These are phyloP conservation scores for Perithous albicinctus DNA, from an alignment of 2,888 invertebrate species.

Conservation along the genomic window DNA sequence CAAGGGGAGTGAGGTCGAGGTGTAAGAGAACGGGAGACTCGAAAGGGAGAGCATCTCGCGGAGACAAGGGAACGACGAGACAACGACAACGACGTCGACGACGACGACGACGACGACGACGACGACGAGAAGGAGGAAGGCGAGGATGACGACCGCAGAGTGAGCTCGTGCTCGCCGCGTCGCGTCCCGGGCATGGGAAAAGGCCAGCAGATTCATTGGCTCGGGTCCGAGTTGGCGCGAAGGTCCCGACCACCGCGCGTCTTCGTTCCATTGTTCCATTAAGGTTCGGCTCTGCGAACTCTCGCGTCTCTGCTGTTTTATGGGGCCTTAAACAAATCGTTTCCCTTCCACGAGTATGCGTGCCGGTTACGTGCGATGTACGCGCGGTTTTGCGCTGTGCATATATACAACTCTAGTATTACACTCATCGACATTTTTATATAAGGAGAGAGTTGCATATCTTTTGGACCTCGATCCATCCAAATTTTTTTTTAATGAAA, in stretches of 20 bases:
- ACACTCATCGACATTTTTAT: neutral
- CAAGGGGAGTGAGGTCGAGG: constrained; percentile 16
- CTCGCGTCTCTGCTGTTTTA: constrained; percentile 69
- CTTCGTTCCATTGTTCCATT: constrained; percentile 73
- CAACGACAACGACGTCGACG: constrained; percentile 18
- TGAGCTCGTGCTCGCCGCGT: constrained; percentile 58
- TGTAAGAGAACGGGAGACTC: constrained; percentile 44
- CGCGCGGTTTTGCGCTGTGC: neutral
- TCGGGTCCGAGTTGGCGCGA: constrained; percentile 74
- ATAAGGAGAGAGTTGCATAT: too few relatives aligned
- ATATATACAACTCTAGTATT: neutral
- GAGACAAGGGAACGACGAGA: constrained; percentile 58
- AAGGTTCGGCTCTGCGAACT: constrained; percentile 53
- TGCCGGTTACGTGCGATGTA: neutral
- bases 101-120: constrained; percentile 21
- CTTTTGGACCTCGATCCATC: too few relatives aligned
- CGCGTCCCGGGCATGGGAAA: constrained; percentile 73
- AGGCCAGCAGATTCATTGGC: constrained; percentile 83
- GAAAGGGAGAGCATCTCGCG: constrained; percentile 42
- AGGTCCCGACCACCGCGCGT: constrained; percentile 63
- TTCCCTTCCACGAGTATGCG: constrained; percentile 65
- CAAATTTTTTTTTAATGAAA: too few relatives aligned
- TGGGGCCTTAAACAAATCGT: constrained; percentile 76
- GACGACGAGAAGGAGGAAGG: constrained; percentile 13
- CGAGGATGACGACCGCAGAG: constrained; percentile 35